Evolutionary conservation across 1,140 invertebrate genomes (phyloP), one percentile per base, ranked within the genome.

Genomic region (Bombus sibiricus): DNA sequence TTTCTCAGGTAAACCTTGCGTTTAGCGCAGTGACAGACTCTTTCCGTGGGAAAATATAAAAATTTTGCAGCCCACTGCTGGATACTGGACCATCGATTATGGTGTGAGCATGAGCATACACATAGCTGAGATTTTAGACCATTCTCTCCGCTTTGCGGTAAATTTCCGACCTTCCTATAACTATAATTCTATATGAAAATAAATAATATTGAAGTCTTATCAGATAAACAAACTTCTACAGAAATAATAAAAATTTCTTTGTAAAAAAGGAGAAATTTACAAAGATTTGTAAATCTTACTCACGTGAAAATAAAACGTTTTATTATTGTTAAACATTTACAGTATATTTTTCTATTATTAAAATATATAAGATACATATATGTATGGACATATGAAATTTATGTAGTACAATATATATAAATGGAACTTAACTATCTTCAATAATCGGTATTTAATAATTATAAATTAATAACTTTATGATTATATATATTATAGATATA

Each of bases 31-130:
- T n/a, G 64, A 13, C 9, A 34, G 34, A 1, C 3, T 37, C 43
- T n/a, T 12, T 18, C 8, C 74, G 82, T 83, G 82, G 82, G 82
- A 83, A 83, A 78, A 83, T 78, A 83, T 78, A n/a, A 78, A 82
- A 69, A 83, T 69, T 57, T n/a, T 72, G 18, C 12, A 4, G 34
- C 28, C 10, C 37, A 18, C 5, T n/a, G 8, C 5, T 47, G 37
- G 37, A n/a, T 32, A 69, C n/a, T 53, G 15, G 32, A 37, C 47
- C 47, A 37, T 39, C 34, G 66, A 71, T 53, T 57, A 71, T 71
- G 32, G 32, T 28, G 39, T 25, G 18, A 22, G 18, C 32, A 28
- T 28, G 0, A 22, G 18, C 18, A 64, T 53, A 32, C 69, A 47
- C 64, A 47, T 39, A n/a, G 15, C 39, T 9, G 3, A 34, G 28